Evolutionary conservation across 23 tunicate species (phyloP).

Genomic region (Styela plicata): DNA sequence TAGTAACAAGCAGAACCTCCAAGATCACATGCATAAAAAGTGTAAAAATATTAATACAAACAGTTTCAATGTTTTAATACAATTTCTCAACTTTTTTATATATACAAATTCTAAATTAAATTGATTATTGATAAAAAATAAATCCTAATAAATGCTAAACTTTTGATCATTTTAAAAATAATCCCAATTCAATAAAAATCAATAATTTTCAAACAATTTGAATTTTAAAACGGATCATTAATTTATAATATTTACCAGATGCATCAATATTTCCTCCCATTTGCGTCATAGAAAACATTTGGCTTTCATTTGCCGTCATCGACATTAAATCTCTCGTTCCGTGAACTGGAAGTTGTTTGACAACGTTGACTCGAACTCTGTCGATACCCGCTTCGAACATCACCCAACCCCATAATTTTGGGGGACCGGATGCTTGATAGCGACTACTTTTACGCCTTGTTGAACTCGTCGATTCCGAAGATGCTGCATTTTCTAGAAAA

Average conservation of each 20-base stretch:
- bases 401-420: slow-evolving; percentile 97
- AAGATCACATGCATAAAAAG: too few species aligned
- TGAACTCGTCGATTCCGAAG: background rate
- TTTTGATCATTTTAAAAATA: too few species aligned
- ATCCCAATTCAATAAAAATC: too few species aligned
- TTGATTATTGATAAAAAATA: too few species aligned
- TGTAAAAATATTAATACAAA: too few species aligned
- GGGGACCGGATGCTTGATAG: slow-evolving; percentile 40
- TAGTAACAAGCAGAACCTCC: too few species aligned
- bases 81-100: too few species aligned
- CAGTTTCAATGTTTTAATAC: too few species aligned
- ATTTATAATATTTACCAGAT: slow-evolving; percentile 28
- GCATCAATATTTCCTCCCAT: background rate
- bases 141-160: too few species aligned
- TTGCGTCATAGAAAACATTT: background rate
- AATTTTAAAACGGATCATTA: too few species aligned
- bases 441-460: background rate
- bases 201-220: too few species aligned
- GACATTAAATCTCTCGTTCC: slow-evolving; percentile 1
- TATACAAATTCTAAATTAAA: too few species aligned
- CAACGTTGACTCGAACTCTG: slow-evolving; percentile 38
- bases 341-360: slow-evolving; percentile 14
- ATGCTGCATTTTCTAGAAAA: background rate
- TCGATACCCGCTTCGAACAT: slow-evolving; percentile 88
- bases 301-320: background rate